Base-by-base conservation (phyloP, 2,113 vertebrate genomes). In the Corythornis cristatus region DNA sequence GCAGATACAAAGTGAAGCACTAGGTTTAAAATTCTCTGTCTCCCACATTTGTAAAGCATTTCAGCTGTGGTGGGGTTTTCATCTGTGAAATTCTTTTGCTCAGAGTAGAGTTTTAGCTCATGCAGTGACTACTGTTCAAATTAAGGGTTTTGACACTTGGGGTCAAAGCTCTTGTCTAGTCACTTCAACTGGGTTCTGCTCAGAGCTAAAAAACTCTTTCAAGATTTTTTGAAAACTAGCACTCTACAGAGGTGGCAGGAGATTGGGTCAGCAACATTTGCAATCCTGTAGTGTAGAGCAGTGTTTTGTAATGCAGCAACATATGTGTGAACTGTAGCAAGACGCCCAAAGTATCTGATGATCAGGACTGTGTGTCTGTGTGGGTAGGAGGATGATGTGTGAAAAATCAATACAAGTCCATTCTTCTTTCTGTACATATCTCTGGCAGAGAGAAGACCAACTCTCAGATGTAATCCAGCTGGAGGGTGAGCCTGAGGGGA, bases 111-210 rank as follows among this genome's bases (percentile, higher is more conserved):
- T 75, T 89, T 88, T 71, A 53, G 37, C 23, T 88, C 60, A 46
- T 28, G 25, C 70, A 51, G 19, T 42, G 74, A 68, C 62, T 89
- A 51, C 46, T 50, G 31, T 83, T 96, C 85, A 83, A 33, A 89
- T 54, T 75, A 81, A 94, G 11, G 28, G 85, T 11, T 50, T 12
- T 83, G 78, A 85, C 82, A 70, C 67, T 70, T 19, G 15, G 19
- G 71, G 91, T 95, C 85, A 93, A 73, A 89, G 37, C 64, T 88
- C 70, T 82, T 82, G 7, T 83, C 82, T 93, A 71, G 79, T 87
- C 54, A 50, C 45, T 91, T 93, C 89, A 73, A 1, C 75, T n/a
- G n/a, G 21, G 67, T 54, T 79, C 78, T 85, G 62, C 71, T 83
- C 13, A 62, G 46, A 91, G 71, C 37, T 71, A 82, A 89, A 37